Percentiles rank a stretch among this genome's conserved stretches.
These are phyloP conservation scores for Shinisaurus crocodilurus DNA, from an alignment of 2,113 vertebrate species.

Conservation along the genomic window DNA sequence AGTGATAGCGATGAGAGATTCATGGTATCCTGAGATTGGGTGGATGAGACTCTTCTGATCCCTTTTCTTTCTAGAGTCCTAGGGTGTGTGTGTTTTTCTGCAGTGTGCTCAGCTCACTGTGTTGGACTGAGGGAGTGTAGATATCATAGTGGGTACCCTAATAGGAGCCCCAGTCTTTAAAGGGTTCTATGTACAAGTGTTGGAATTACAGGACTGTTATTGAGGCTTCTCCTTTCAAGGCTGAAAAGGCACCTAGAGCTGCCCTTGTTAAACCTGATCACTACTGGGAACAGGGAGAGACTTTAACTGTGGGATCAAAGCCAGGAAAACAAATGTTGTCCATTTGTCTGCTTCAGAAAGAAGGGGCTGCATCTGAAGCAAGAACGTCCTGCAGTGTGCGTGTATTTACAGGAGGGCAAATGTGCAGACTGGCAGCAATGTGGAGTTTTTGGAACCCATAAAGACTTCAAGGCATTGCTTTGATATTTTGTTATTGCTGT, in stretches of 20 bases:
- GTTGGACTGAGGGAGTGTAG: background rate
- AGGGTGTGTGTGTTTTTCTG: no score
- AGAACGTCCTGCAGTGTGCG: slow-evolving; percentile 51
- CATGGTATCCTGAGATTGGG: background rate
- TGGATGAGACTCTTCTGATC: background rate
- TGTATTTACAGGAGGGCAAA: slow-evolving; percentile 62
- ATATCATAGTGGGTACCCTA: background rate
- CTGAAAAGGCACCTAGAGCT: slow-evolving; percentile 33
- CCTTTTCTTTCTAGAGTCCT: background rate
- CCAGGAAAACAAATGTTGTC: slow-evolving; percentile 37
- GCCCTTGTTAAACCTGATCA: slow-evolving; percentile 2
- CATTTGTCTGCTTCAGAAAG: slow-evolving; percentile 47
- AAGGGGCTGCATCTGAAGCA: slow-evolving; percentile 57
- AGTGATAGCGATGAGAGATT: background rate
- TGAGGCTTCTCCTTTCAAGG: slow-evolving; percentile 12
- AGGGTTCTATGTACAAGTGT: background rate
- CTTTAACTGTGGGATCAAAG: slow-evolving; percentile 18
- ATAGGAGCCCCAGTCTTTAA: background rate
- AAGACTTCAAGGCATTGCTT: slow-evolving; percentile 73
- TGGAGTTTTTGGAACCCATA: slow-evolving; percentile 67
- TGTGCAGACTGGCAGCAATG: slow-evolving; percentile 50
- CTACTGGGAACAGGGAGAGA: slow-evolving; percentile 27
- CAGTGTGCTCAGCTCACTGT: background rate
- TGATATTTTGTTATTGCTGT: slow-evolving; percentile 72
- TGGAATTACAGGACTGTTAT: slow-evolving; percentile 34